Base-by-base conservation (phyloP, 2,797 vertebrate species). In the Diplodus puntazzo region DNA sequence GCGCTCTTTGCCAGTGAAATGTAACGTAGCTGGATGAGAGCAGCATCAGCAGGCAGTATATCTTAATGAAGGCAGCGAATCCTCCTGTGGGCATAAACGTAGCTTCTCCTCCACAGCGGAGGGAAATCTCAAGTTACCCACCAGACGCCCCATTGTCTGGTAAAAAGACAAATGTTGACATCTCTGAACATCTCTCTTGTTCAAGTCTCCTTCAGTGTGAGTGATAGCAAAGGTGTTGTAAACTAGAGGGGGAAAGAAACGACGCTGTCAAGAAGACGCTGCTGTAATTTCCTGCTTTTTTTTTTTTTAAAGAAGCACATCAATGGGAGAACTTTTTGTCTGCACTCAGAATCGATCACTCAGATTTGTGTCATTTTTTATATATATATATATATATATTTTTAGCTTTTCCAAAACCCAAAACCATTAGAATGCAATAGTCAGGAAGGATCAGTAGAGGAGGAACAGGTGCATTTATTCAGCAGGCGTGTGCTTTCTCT, bases 101-200 rank as follows among this genome's bases (percentile, higher is more conserved):
- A 49, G 77, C 69, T 70, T 77, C 65, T 58, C 68, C 68, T 82
- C 55, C 30, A 54, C 64, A 67, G 73, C 49, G 12, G 62, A 66
- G 69, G 59, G 57, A 78, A 74, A 80, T 84, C 81, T 89, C 70
- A 77, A 69, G 76, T 81, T 84, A 81, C 73, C 18, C 13, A 18
- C 5, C 30, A 14, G 23, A 63, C 13, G 9, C 23, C 42, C 17
- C 11, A 50, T 57, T 61, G 45, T 81, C 54, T 69, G 55, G 49
- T 10, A 48, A 11, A 5, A 55, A 60, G 62, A 65, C 25, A 57
- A 58, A 42, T 11, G 14, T 11, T 42, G 16, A 50, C 16, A 16
- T 65, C 65, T 69, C 16, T 13, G 0, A 23, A 18, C 20, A 8
- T 49, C 7, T 46, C 25, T 43, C 21, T 34, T 11, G 30, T 14